Base-by-base conservation (phyloP, 2,888 invertebrate species). In the Oeneis ivallda region DNA sequence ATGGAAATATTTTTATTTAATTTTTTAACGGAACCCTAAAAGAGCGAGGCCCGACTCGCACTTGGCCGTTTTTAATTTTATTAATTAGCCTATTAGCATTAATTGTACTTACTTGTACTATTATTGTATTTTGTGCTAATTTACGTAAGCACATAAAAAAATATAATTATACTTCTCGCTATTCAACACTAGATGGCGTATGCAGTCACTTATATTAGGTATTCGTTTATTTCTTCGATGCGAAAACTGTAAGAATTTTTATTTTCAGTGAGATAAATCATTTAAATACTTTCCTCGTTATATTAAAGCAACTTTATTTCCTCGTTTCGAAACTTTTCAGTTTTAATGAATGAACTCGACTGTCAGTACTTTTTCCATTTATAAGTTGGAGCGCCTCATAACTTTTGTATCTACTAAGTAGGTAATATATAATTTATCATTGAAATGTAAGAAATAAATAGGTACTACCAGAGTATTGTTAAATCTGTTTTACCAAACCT, bases 271-370 rank as follows among this genome's bases (percentile, higher is more conserved):
- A 68, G 66, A 71, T 69, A 69, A 71, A 69, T 67, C 64, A 67
- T 70, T 79, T 73, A 72, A 70, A 75, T 79, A 81, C 79, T 83
- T 83, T 82, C 81, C 84, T 82, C 77, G 79, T 83, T 82, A 72
- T 58, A 66, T 66, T 64, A 63, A 70, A 70, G 64, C 63, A 70
- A 66, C 62, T 71, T 69, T 59, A 71, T 81, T 80, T 79, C 77
- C 75, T 77, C 77, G 74, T 73, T 75, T 76, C 73, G 71, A 80
- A 81, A 82, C 81, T 85, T 82, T 78, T 79, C 83, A 82, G 81
- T 84, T 87, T 84, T 89, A 89, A 87, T 87, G 86, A 88, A 87
- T 82, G 83, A 87, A 88, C 85, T 88, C 87, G 78, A 79, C 73
- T 77, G 77, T 78, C 76, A 78, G 75, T 80, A 85, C 83, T 76